Evolutionary conservation across 2,797 vertebrate species (phyloP).

Genomic region (Myotis vivesi): DNA sequence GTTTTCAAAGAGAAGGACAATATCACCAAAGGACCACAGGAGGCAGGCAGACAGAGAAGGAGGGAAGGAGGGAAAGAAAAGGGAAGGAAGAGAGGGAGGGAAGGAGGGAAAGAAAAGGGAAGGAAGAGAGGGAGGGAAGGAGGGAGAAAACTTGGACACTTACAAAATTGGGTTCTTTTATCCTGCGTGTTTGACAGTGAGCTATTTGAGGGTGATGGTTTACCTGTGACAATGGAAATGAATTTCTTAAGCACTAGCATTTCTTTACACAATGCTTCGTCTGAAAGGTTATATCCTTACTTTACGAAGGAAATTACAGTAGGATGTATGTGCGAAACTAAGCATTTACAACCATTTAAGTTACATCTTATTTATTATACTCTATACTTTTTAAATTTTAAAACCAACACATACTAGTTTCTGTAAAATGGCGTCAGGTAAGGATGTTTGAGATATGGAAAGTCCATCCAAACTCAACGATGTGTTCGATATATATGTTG

Average conservation of each 20-base stretch:
- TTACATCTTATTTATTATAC: constrained; percentile 16
- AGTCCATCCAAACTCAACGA: background rate
- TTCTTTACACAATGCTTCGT: constrained; percentile 28
- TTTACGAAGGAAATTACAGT: constrained; percentile 35
- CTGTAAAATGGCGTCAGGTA: background rate
- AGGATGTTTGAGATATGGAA: constrained; percentile 32
- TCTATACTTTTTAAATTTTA: constrained; percentile 29
- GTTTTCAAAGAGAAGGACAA: constrained; percentile 33
- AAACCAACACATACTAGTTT: constrained; percentile 35
- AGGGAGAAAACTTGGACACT: background rate
- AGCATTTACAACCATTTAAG: constrained; percentile 38
- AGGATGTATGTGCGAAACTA: constrained; percentile 9
- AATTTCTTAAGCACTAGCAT: constrained; percentile 33
- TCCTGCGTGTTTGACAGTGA: background rate
- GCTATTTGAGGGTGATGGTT: constrained; percentile 10
- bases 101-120: rapidly evolving
- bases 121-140: background rate
- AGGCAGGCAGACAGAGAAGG: background rate
- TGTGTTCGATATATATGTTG: background rate
- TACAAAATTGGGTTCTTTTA: background rate
- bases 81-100: background rate
- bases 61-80: background rate
- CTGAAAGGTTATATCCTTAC: background rate
- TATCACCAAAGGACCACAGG: background rate
- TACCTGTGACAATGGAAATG: background rate